Evolutionary conservation across 2,797 vertebrate genomes (phyloP).

Genomic region (Podarcis siculus): DNA sequence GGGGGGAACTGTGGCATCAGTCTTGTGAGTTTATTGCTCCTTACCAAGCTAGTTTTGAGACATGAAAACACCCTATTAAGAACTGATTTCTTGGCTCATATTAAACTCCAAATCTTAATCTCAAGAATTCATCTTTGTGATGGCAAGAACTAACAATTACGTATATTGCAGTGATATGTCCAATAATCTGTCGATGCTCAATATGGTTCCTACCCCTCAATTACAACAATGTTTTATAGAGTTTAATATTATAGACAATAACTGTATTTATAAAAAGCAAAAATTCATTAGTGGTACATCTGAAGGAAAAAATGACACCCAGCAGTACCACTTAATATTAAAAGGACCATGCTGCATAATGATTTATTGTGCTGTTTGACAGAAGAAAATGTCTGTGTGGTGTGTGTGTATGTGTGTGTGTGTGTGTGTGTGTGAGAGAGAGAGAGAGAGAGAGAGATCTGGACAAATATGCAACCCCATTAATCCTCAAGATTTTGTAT

Average conservation of each 20-base stretch:
- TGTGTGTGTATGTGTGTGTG: not conserved
- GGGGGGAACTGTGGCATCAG: not conserved
- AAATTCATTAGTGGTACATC: not conserved
- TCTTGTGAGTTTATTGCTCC: not conserved
- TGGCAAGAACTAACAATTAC: conserved; percentile 8
- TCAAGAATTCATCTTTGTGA: conserved; percentile 2
- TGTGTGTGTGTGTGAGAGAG: not conserved
- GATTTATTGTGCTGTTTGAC: not conserved
- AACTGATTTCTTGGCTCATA: not conserved
- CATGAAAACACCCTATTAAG: conserved; percentile 19
- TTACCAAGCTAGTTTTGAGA: not conserved
- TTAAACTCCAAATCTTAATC: conserved; percentile 10
- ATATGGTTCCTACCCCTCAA: conserved; percentile 3
- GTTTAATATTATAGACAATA: conserved; percentile 36
- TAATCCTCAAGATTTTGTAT: not conserved
- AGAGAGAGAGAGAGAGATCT: not conserved
- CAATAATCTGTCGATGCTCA: not conserved
- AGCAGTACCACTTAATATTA: not conserved
- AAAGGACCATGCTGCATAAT: not conserved
- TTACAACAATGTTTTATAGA: not conserved
- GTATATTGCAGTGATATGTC: conserved; percentile 5
- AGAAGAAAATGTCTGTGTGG: not conserved
- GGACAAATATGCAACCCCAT: conserved; percentile 16
- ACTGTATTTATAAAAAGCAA: not conserved
- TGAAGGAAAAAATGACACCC: not conserved